These are phyloP conservation scores for Allobates femoralis DNA, from an alignment of 2,797 vertebrate genomes.

Conservation along the genomic window DNA sequence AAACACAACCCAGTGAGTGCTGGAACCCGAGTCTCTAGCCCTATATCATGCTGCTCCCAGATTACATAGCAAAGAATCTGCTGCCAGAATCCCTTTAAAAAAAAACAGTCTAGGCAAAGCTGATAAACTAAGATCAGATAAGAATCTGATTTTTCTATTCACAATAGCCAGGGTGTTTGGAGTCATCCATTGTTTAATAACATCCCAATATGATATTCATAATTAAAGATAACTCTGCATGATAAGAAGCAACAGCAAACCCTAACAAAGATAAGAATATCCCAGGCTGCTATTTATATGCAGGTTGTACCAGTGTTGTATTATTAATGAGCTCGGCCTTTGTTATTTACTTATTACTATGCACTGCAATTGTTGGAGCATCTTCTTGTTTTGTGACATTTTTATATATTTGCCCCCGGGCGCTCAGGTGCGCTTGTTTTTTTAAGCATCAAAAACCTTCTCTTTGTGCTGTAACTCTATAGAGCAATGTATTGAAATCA, in stretches of 20 bases:
- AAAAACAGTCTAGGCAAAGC: neutral
- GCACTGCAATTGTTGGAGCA: neutral
- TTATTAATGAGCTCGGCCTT: constrained; percentile 7
- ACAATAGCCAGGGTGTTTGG: neutral
- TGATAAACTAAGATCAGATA: neutral
- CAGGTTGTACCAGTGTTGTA: neutral
- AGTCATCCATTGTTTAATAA: neutral
- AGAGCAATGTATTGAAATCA: neutral
- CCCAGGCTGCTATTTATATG: neutral
- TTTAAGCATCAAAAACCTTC: neutral
- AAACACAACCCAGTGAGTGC: too few relatives aligned
- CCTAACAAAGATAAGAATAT: neutral
- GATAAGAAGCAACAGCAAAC: neutral
- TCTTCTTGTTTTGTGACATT: neutral
- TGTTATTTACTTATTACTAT: constrained; percentile 11
- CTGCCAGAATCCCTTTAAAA: neutral
- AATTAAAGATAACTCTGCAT: neutral
- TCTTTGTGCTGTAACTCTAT: neutral
- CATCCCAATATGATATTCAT: neutral
- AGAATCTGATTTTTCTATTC: neutral
- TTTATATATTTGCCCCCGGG: neutral
- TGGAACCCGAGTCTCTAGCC: too few relatives aligned
- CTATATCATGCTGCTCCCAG: too few relatives aligned
- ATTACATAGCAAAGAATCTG: too few relatives aligned
- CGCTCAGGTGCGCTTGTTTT: neutral